phyloP scores from a whole-genome alignment of 2,888 invertebrate genomes.

The Syrphus vitripennis region DNA sequence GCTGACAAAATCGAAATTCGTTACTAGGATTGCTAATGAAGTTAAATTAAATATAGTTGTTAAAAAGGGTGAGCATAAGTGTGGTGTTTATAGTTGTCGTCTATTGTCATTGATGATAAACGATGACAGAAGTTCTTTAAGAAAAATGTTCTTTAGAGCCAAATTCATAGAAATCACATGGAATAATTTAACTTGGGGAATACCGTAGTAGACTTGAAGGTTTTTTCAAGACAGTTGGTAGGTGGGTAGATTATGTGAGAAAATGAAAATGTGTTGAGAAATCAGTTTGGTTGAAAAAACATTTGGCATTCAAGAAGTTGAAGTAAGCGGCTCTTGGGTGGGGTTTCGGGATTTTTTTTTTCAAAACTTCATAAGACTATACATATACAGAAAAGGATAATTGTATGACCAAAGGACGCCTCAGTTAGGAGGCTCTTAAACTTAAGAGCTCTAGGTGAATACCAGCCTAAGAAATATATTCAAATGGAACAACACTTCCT shows the following conservation, averaged over 20 bases:
- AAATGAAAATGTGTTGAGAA: no score
- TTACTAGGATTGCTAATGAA: slow-evolving; percentile 47
- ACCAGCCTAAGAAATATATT: no score
- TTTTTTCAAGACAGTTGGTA: not conserved
- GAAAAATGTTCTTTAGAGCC: not conserved
- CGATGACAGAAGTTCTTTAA: slow-evolving; percentile 39
- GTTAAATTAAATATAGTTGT: slow-evolving; percentile 36
- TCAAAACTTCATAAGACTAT: no score
- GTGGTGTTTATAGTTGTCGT: not conserved
- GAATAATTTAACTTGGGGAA: slow-evolving; percentile 5
- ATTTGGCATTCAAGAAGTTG: no score
- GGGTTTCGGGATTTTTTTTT: no score
- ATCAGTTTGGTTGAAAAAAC: no score
- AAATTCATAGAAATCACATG: slow-evolving; percentile 10
- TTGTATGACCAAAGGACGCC: no score
- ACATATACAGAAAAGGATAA: no score
- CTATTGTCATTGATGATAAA: slow-evolving; percentile 21
- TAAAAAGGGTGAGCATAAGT: not conserved
- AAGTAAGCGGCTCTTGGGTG: no score
- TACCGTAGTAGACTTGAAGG: not conserved
- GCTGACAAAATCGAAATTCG: slow-evolving; percentile 32
- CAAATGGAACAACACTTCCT: no score
- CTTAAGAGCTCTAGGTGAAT: no score
- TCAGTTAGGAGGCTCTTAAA: no score
- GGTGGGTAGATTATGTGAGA: not conserved